Evolutionary conservation across 2,888 invertebrate species (phyloP).

Genomic region (Dugesia japonica): DNA sequence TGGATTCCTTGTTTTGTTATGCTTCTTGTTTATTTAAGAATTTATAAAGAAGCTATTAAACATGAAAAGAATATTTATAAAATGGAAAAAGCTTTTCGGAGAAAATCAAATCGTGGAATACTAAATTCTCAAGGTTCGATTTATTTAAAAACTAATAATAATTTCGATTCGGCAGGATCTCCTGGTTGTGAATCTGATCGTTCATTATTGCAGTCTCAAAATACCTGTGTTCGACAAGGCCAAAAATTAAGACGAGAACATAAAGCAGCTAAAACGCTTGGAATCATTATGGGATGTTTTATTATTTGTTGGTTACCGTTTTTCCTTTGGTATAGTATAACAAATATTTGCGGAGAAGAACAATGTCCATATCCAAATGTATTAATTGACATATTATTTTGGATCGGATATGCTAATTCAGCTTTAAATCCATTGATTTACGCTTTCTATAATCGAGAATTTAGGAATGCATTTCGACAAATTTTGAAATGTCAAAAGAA

Average conservation of each 20-base stretch:
- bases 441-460: constrained; percentile 92
- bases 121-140: background rate
- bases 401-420: constrained; percentile 96
- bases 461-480: constrained; percentile 70
- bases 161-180: background rate
- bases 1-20: constrained; percentile 47
- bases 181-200: constrained; percentile 5
- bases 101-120: background rate
- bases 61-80: constrained; percentile 41
- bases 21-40: constrained; percentile 45
- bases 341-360: constrained; percentile 58
- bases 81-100: constrained; percentile 31
- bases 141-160: background rate
- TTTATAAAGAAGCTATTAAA: constrained; percentile 43
- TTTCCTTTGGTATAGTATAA: constrained; percentile 80
- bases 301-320: constrained; percentile 82
- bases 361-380: constrained; percentile 64
- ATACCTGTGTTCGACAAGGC: background rate
- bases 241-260: constrained; percentile 44
- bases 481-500: constrained; percentile 12
- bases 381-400: constrained; percentile 76
- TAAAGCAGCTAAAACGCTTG: constrained; percentile 72
- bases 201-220: background rate
- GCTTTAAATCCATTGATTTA: constrained; percentile 81
- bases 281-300: constrained; percentile 95